Conservation (phyloP, 2,113 vertebrate species). For the Dromiciops gliroides region DNA sequence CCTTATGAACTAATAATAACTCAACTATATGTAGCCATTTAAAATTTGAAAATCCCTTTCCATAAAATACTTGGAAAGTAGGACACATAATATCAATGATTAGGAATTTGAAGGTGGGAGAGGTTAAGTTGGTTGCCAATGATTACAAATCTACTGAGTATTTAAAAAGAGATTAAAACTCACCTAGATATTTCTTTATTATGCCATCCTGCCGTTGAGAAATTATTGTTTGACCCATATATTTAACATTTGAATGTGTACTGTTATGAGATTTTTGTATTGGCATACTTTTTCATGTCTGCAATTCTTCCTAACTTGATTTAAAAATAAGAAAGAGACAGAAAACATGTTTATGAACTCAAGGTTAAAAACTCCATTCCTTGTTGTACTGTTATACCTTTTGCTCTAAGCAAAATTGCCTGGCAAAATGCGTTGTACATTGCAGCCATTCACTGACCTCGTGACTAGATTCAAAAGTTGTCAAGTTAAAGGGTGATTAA, state of each 20-base stretch:
- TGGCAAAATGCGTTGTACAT: not conserved
- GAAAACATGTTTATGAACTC: not conserved
- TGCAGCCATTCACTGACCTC: not conserved
- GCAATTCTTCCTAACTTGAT: not conserved
- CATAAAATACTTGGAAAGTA: not conserved
- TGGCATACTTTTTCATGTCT: not conserved
- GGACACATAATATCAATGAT: not conserved
- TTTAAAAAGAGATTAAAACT: not conserved
- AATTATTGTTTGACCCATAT: not conserved
- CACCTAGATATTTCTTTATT: not conserved
- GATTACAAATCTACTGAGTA: not conserved
- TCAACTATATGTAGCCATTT: not conserved
- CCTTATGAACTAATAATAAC: not conserved
- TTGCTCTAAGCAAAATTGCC: not conserved
- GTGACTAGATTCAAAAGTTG: not conserved
- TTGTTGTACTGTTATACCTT: not conserved
- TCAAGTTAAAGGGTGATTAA: not conserved
- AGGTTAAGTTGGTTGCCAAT: not conserved
- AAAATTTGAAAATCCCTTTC: not conserved
- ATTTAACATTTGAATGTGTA: not conserved
- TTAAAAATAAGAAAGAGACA: not conserved
- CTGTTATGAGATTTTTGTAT: not conserved
- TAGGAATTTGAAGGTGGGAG: not conserved
- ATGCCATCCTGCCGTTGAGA: not conserved
- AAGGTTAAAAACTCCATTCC: not conserved